Conservation (phyloP, 2,113 vertebrate species). For the Colius striatus region DNA sequence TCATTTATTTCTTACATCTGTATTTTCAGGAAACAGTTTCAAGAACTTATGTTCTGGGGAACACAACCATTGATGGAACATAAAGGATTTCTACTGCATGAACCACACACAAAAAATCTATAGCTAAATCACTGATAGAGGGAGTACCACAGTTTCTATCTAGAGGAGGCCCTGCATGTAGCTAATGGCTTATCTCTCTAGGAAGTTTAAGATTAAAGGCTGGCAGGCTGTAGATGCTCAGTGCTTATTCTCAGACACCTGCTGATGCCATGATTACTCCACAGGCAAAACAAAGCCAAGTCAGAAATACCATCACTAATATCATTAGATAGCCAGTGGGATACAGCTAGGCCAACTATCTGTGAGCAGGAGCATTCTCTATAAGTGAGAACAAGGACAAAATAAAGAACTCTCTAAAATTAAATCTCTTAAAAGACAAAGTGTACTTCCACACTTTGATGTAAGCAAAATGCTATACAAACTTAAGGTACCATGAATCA, state of each 20-base stretch:
- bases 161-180: background rate
- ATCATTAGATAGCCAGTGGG: background rate
- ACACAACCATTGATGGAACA: background rate
- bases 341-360: background rate
- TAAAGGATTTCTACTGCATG: background rate
- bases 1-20: background rate
- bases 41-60: background rate
- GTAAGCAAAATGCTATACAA: background rate
- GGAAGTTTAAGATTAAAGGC: background rate
- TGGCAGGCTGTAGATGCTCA: background rate
- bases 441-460: background rate
- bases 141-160: background rate
- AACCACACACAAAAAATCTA: background rate
- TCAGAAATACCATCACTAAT: background rate
- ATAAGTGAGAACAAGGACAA: background rate
- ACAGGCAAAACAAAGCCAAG: background rate
- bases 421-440: background rate
- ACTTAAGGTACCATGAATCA: background rate
- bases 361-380: background rate
- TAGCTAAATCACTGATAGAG: background rate
- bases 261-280: background rate
- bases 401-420: background rate
- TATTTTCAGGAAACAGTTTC: background rate
- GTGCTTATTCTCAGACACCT: background rate
- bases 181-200: background rate